Conservation (phyloP, 2,888 invertebrate genomes). For the Carterocephalus palaemon region DNA sequence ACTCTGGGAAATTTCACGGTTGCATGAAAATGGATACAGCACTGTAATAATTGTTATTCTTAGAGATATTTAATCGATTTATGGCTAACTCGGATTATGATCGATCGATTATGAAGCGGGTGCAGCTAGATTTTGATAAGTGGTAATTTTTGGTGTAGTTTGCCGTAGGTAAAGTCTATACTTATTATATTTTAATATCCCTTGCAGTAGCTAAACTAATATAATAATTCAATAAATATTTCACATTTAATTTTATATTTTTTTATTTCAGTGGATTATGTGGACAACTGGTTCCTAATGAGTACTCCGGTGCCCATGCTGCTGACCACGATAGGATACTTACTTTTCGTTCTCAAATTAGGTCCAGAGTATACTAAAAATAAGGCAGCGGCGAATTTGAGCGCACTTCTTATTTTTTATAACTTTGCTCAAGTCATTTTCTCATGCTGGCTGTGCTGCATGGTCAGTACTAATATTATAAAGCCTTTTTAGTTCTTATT, state of each 20-base stretch:
- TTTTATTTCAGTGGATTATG: slow-evolving; percentile 41
- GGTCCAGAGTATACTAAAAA: slow-evolving; percentile 85
- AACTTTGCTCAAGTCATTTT: slow-evolving; percentile 81
- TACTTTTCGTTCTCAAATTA: slow-evolving; percentile 81
- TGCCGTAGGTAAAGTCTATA: too few relatives aligned
- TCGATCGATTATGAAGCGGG: too few relatives aligned
- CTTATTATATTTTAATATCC: too few relatives aligned
- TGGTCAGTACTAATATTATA: slow-evolving; percentile 51
- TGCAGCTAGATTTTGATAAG: too few relatives aligned
- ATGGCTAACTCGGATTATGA: too few relatives aligned
- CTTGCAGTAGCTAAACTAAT: too few relatives aligned
- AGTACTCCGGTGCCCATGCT: slow-evolving; percentile 78
- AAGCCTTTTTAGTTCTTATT: neutral
- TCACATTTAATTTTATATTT: slow-evolving; percentile 3
- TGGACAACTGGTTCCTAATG: slow-evolving; percentile 79
- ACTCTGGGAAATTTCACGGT: too few relatives aligned
- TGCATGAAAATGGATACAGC: too few relatives aligned
- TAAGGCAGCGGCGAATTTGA: slow-evolving; percentile 78
- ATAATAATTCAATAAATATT: too few relatives aligned
- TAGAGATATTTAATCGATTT: too few relatives aligned
- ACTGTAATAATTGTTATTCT: too few relatives aligned
- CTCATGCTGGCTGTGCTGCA: slow-evolving; percentile 70
- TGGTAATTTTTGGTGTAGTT: too few relatives aligned
- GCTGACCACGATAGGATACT: slow-evolving; percentile 63
- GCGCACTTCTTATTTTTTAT: slow-evolving; percentile 80